Conservation (phyloP, 2,113 vertebrate species). For the Terrapene triunguis region DNA sequence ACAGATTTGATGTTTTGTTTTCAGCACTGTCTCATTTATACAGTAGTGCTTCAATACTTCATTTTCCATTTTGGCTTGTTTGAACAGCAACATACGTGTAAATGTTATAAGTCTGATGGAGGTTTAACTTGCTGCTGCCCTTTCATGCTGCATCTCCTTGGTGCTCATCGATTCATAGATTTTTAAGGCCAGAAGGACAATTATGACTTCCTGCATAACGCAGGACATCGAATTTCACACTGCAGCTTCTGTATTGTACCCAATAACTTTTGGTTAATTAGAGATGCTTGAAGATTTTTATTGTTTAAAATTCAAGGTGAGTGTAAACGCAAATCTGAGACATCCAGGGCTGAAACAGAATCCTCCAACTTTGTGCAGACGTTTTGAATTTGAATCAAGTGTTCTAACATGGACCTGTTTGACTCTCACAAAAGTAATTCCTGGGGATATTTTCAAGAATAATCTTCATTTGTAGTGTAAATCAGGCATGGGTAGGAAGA, state of each 20-base stretch:
- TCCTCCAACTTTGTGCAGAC: not conserved
- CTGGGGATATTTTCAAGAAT: not conserved
- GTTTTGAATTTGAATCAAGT: not conserved
- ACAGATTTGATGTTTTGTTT: not conserved
- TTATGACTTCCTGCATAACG: conserved; percentile 9
- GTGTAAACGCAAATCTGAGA: not conserved
- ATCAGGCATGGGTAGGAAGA: not conserved
- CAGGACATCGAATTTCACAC: not conserved
- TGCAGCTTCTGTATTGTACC: not conserved
- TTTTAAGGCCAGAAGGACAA: not conserved
- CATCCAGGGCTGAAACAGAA: not conserved
- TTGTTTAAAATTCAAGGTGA: not conserved
- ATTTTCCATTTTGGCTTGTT: conserved; percentile 15
- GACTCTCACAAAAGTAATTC: not conserved
- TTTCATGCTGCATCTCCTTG: conserved; percentile 6
- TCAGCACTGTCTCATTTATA: not conserved
- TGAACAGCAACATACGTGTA: conserved; percentile 44
- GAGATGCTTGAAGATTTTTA: not conserved
- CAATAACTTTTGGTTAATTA: not conserved
- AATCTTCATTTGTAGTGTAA: not conserved
- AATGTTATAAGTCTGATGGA: conserved; percentile 18
- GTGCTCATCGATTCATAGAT: not conserved
- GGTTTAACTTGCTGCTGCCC: conserved; percentile 14
- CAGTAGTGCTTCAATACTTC: not conserved
- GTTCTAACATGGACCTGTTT: not conserved